phyloP scores from a whole-genome alignment of 2,888 invertebrate species.

The Oegoconia quadripuncta region DNA sequence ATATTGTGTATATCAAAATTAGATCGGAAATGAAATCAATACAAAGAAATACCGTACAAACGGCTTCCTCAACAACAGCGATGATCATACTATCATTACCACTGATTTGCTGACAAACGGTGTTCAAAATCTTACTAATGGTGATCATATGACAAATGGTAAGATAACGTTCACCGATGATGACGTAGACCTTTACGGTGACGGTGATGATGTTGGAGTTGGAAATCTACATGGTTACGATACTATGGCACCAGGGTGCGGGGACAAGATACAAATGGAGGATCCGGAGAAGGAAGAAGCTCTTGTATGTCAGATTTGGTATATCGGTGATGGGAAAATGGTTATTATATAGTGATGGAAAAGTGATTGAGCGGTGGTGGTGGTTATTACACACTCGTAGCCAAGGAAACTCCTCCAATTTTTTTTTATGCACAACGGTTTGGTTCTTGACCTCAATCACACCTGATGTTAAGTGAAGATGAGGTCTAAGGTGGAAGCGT shows the following conservation, averaged over 20 bases:
- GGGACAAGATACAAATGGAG: conserved; percentile 57
- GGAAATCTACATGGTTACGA: conserved; percentile 56
- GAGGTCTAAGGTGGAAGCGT: too few relatives aligned
- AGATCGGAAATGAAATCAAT: conserved; percentile 46
- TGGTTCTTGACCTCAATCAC: too few relatives aligned
- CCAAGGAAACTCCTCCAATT: too few relatives aligned
- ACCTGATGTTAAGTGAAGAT: too few relatives aligned
- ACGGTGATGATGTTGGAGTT: conserved; percentile 31
- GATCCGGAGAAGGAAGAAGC: conserved; percentile 61
- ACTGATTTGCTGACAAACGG: conserved; percentile 15
- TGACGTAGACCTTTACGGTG: conserved; percentile 13
- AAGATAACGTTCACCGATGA: conserved; percentile 11
- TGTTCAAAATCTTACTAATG: conserved; percentile 20
- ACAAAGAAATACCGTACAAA: conserved; percentile 20
- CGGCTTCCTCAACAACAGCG: conserved; percentile 8
- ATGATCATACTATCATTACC: conserved; percentile 1
- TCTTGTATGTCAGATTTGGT: conserved; percentile 45
- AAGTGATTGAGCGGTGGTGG: too few relatives aligned
- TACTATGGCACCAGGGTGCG: conserved; percentile 56
- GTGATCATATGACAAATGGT: conserved; percentile 15
- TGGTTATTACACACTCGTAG: conserved; percentile 11
- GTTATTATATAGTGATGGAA: too few relatives aligned
- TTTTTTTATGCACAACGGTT: too few relatives aligned
- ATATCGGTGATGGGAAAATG: conserved; percentile 23
- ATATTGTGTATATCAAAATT: conserved; percentile 14